Conservation (phyloP, 2,888 invertebrate genomes). For the Alviniconcha strummeri region DNA sequence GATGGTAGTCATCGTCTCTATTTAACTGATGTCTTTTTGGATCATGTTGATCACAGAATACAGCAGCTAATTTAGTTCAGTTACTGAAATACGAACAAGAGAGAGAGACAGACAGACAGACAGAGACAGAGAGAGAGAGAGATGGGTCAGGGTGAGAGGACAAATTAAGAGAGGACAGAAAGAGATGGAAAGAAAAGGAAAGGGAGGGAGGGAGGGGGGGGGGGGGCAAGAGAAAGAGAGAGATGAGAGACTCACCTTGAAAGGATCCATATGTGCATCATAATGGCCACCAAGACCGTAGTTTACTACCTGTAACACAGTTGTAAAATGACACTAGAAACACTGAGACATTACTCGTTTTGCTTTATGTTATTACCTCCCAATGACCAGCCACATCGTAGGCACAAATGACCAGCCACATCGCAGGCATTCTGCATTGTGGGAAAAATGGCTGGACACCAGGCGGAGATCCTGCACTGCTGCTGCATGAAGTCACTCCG, state of each 20-base stretch:
- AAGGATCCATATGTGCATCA: neutral
- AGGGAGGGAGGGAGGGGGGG: neutral
- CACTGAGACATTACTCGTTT: no score
- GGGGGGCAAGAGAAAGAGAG: neutral
- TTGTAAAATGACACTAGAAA: neutral
- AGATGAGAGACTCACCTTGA: neutral
- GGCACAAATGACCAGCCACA: neutral
- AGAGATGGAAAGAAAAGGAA: neutral
- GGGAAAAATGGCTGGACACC: neutral
- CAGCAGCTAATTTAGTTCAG: no score
- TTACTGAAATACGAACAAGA: neutral
- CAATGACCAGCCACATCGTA: neutral
- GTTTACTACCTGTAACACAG: neutral
- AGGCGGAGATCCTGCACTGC: neutral
- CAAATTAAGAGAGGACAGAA: neutral
- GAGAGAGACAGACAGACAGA: neutral
- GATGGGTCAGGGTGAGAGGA: neutral
- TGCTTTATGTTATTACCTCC: neutral
- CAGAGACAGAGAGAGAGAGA: slow-evolving; percentile 7
- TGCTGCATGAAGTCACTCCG: no score
- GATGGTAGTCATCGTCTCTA: no score
- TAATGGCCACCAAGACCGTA: neutral
- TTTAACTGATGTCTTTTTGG: no score
- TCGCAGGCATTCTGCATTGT: no score
- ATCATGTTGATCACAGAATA: no score